A percentile compares a stretch with the other conserved stretches of the same genome.
Evolutionary conservation across 2,113 vertebrate species (phyloP).

Genomic region (Sarotherodon lohbergeri): DNA sequence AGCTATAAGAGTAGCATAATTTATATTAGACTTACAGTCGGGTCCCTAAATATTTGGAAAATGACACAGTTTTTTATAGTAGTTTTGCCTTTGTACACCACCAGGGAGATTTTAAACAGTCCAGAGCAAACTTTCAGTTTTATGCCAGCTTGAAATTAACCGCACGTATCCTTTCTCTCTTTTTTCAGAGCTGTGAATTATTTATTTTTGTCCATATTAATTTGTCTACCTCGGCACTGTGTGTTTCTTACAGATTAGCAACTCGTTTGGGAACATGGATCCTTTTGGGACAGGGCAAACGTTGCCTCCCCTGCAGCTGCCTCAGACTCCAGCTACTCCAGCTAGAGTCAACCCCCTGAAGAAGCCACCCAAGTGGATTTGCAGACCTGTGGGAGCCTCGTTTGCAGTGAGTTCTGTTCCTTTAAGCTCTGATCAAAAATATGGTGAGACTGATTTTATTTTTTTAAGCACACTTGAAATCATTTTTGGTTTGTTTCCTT

Average conservation of each 20-base stretch:
- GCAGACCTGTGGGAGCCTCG: slow-evolving; percentile 86
- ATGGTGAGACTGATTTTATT: neutral
- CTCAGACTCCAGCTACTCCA: slow-evolving; percentile 71
- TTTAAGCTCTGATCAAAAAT: neutral
- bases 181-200: neutral
- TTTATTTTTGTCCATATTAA: neutral
- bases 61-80: neutral
- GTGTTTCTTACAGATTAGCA: slow-evolving; percentile 77
- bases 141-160: neutral
- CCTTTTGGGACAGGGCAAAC: slow-evolving; percentile 90
- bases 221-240: neutral
- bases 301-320: slow-evolving; percentile 86
- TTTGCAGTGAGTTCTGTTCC: slow-evolving; percentile 80
- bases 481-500: neutral
- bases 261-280: slow-evolving; percentile 90
- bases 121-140: neutral
- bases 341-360: slow-evolving; percentile 79
- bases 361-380: slow-evolving; percentile 95
- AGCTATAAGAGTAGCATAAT: neutral
- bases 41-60: neutral
- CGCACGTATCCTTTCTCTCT: neutral
- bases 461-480: neutral
- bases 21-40: neutral
- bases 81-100: neutral
- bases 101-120: neutral